A percentile compares a stretch with the other conserved stretches of the same genome.
These are phyloP conservation scores for Pocillopora verrucosa DNA, from an alignment of 64 coral and sea anemone genomes.

Conservation along the genomic window DNA sequence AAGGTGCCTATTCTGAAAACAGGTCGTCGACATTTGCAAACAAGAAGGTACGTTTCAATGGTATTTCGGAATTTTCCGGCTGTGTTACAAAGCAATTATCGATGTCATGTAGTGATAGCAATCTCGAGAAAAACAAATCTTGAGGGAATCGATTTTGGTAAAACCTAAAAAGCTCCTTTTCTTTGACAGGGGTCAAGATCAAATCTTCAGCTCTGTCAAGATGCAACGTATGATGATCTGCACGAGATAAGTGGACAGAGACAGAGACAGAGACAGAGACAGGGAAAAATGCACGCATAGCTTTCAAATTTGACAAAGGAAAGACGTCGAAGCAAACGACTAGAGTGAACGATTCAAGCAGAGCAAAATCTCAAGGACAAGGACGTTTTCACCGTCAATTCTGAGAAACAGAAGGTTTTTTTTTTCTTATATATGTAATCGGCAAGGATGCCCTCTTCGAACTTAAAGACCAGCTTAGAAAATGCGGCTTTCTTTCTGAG, in stretches of 20 bases:
- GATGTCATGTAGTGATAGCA: slow-evolving; percentile 9
- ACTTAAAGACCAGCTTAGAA: slow-evolving; percentile 36
- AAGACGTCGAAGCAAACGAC: not conserved
- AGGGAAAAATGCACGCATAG: not conserved
- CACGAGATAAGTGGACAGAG: not conserved
- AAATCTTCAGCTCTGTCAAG: not conserved
- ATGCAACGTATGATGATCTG: not conserved
- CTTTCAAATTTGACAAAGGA: not conserved
- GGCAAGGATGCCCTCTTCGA: slow-evolving; percentile 6
- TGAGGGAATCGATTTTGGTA: not conserved
- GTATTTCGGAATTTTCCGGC: not conserved
- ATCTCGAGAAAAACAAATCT: not conserved
- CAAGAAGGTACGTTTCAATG: not conserved
- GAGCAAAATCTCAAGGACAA: not conserved
- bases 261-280: too few relatives aligned
- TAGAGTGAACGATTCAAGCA: not conserved
- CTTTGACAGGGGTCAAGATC: slow-evolving; percentile 3
- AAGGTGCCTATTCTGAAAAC: not conserved
- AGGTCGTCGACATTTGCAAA: slow-evolving; percentile 1
- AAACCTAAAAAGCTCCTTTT: not conserved
- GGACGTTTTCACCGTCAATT: not conserved
- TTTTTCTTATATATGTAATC: not conserved
- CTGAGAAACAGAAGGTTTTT: not conserved
- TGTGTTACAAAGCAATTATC: not conserved
- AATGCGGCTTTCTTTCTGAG: slow-evolving; percentile 17